Conservation (phyloP, 53 echinoderm and acorn worm genomes). For the Echinarachnius parma region DNA sequence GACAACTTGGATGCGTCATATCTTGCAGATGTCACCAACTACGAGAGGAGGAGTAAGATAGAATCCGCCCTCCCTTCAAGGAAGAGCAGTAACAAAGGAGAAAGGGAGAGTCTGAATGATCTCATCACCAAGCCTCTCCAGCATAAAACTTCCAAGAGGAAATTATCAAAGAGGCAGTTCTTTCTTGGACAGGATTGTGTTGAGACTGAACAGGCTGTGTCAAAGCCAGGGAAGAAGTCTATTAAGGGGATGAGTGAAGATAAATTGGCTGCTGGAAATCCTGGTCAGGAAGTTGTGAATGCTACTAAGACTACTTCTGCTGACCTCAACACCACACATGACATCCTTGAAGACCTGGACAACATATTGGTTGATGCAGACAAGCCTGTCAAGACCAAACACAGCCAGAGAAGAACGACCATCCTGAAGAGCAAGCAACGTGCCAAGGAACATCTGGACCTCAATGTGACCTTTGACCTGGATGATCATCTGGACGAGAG, state of each 20-base stretch:
- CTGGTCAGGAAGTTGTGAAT: neutral
- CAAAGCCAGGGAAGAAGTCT: neutral
- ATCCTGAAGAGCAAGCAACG: neutral
- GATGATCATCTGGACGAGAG: neutral
- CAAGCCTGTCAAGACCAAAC: neutral
- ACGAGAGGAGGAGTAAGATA: conserved; percentile 11
- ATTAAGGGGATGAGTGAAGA: too few species aligned
- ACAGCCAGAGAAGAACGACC: conserved; percentile 2
- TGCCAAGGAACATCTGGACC: neutral
- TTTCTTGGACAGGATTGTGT: neutral
- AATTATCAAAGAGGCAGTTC: conserved; percentile 17
- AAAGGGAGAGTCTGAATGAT: conserved; percentile 21
- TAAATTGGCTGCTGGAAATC: neutral
- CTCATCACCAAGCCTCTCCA: conserved; percentile 11
- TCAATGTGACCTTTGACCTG: conserved; percentile 16
- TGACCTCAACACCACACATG: neutral
- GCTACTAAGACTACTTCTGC: conserved; percentile 12
- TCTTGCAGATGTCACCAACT: conserved; percentile 28
- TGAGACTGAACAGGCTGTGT: neutral
- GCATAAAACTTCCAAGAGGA: conserved; percentile 6
- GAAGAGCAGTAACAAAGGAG: conserved; percentile 24
- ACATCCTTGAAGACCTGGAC: conserved; percentile 18
- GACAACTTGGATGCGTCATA: conserved; percentile 43
- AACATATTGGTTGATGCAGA: neutral
- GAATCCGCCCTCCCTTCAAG: neutral